Evolutionary conservation across 2,888 invertebrate species (phyloP).

Genomic region (Meandrusa payeni): DNA sequence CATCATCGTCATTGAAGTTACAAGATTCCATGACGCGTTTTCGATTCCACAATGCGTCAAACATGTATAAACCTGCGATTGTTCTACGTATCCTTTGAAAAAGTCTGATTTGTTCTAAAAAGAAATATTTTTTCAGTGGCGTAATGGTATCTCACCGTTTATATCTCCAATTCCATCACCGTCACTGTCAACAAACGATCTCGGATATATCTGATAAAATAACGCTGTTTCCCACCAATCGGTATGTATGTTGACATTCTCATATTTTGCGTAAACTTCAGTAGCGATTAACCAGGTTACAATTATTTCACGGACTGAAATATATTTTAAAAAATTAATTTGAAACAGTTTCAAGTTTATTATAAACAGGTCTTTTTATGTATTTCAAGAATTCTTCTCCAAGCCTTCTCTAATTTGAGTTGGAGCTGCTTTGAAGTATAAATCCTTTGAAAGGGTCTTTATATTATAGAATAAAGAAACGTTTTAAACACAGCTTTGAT

Average conservation of each 20-base stretch:
- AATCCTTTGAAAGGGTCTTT: conserved; percentile 17
- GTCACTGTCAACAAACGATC: conserved; percentile 89
- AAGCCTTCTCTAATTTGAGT: too few species aligned
- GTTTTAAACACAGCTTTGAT: conserved; percentile 9
- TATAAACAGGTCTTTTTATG: background rate
- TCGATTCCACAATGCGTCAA: too few species aligned
- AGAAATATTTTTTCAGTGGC: too few species aligned
- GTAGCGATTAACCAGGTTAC: conserved; percentile 29
- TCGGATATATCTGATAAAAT: conserved; percentile 89
- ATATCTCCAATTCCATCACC: conserved; percentile 86
- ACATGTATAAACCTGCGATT: too few species aligned
- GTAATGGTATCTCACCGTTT: conserved; percentile 53
- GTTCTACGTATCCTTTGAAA: too few species aligned
- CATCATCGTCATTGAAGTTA: too few species aligned
- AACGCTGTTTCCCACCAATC: conserved; percentile 90
- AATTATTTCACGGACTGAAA: conserved; percentile 12
- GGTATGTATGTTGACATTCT: conserved; percentile 45
- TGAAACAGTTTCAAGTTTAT: background rate
- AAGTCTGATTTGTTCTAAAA: too few species aligned
- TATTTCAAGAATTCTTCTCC: too few species aligned
- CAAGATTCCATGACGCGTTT: too few species aligned
- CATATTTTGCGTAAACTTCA: conserved; percentile 40
- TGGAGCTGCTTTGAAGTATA: conserved; percentile 19
- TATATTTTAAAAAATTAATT: background rate
- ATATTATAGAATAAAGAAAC: conserved; percentile 13